A percentile compares a stretch with the other conserved stretches of the same genome.
Conservation (phyloP, 2,888 invertebrate species). For the Nephrotoma flavescens region DNA sequence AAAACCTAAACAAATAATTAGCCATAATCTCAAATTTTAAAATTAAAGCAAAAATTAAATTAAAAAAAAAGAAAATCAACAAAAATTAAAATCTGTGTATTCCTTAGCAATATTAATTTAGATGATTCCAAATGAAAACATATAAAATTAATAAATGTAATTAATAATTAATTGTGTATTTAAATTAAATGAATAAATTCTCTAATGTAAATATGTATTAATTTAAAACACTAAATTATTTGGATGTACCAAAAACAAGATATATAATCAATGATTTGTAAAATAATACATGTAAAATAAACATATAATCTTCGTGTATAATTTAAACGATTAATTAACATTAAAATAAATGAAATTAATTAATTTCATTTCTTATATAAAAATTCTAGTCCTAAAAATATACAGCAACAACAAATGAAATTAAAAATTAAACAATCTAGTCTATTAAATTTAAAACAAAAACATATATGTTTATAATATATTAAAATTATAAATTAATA, state of each 20-base stretch:
- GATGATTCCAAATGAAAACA: not conserved
- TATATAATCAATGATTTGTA: not conserved
- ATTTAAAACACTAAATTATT: not conserved
- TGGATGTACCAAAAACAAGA: not conserved
- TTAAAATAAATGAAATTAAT: not conserved
- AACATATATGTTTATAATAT: not conserved
- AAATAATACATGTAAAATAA: not conserved
- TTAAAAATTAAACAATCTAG: not conserved
- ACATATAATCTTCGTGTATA: not conserved
- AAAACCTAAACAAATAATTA: not conserved
- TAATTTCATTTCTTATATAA: not conserved
- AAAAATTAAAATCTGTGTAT: constrained; percentile 2
- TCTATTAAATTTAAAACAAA: not conserved
- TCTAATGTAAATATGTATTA: not conserved
- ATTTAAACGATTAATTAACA: not conserved
- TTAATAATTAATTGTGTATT: not conserved
- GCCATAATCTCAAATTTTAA: not conserved
- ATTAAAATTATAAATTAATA: not conserved
- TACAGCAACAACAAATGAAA: not conserved
- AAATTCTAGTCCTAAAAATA: not conserved
- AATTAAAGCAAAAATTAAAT: not conserved
- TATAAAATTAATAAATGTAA: not conserved
- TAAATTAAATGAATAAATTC: not conserved
- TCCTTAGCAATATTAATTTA: constrained; percentile 3
- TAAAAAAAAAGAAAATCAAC: not conserved